phyloP scores from a whole-genome alignment of 2,888 invertebrate genomes.

The Tricholauxania praeusta region DNA sequence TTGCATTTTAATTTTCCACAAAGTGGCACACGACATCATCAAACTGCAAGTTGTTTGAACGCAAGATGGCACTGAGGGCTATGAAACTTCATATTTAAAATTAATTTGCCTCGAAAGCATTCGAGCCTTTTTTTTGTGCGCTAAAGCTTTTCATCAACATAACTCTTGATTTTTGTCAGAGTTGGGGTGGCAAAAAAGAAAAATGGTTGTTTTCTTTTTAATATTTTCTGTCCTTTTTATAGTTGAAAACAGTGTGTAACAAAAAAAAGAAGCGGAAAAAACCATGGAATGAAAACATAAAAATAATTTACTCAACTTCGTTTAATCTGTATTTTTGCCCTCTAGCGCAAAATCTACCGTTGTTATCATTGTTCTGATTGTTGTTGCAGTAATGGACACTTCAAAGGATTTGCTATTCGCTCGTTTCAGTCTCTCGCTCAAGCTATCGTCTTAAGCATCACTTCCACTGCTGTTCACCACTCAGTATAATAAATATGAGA shows the following conservation, averaged over 20 bases:
- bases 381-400: too few species aligned
- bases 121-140: slow-evolving; percentile 20
- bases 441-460: too few species aligned
- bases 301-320: slow-evolving; percentile 35
- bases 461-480: too few species aligned
- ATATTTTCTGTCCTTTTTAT: background rate
- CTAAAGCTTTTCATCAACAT: background rate
- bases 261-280: background rate
- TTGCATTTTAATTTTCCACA: background rate
- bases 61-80: background rate
- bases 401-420: too few species aligned
- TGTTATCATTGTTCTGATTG: too few species aligned
- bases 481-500: too few species aligned
- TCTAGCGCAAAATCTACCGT: too few species aligned
- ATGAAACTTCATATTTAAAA: slow-evolving; percentile 19
- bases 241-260: background rate
- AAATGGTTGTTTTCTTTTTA: background rate
- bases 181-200: background rate
- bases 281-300: background rate
- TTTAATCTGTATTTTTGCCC: background rate
- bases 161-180: slow-evolving; percentile 2
- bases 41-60: background rate
- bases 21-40: slow-evolving; percentile 20
- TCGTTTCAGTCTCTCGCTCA: too few species aligned
- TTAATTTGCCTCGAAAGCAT: slow-evolving; percentile 32